These are phyloP conservation scores for Theocolax elegans DNA, from an alignment of 1,140 invertebrate species.

Conservation along the genomic window DNA sequence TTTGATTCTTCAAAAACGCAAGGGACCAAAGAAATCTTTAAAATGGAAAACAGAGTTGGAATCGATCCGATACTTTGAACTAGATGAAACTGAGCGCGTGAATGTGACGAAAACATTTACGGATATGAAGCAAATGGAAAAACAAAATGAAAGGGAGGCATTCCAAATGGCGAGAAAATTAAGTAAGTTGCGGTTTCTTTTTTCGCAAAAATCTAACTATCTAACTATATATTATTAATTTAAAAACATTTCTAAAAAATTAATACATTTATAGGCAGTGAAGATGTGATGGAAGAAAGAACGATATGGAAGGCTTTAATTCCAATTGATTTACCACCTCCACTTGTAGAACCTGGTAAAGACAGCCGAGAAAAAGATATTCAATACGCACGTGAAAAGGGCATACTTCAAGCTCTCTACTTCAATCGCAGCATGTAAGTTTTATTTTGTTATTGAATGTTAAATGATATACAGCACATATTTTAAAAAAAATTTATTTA, in stretches of 20 bases:
- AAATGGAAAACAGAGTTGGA: conserved; percentile 86
- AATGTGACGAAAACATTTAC: conserved; percentile 93
- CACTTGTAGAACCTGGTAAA: conserved; percentile 77
- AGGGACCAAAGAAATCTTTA: conserved; percentile 84
- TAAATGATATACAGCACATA: too few relatives aligned
- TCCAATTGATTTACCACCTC: conserved; percentile 74
- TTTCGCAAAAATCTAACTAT: not conserved
- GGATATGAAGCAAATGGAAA: conserved; percentile 93
- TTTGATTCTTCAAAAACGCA: conserved; percentile 75
- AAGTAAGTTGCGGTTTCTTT: conserved; percentile 62
- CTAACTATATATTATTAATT: too few relatives aligned
- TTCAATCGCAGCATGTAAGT: conserved; percentile 83
- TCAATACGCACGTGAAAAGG: conserved; percentile 86
- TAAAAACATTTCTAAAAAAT: too few relatives aligned
- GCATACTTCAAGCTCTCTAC: conserved; percentile 85
- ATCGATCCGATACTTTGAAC: conserved; percentile 87
- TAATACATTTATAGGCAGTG: conserved; percentile 62
- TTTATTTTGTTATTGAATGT: conserved; percentile 18
- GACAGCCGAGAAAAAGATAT: conserved; percentile 88
- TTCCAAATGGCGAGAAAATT: conserved; percentile 82
- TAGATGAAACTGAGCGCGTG: conserved; percentile 93
- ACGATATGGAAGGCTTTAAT: conserved; percentile 77
- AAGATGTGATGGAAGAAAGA: conserved; percentile 83
- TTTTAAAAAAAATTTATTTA: too few relatives aligned
- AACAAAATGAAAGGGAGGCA: conserved; percentile 84